Conservation (phyloP, 1,140 invertebrate species). For the Zaprionus kolodkinae region DNA sequence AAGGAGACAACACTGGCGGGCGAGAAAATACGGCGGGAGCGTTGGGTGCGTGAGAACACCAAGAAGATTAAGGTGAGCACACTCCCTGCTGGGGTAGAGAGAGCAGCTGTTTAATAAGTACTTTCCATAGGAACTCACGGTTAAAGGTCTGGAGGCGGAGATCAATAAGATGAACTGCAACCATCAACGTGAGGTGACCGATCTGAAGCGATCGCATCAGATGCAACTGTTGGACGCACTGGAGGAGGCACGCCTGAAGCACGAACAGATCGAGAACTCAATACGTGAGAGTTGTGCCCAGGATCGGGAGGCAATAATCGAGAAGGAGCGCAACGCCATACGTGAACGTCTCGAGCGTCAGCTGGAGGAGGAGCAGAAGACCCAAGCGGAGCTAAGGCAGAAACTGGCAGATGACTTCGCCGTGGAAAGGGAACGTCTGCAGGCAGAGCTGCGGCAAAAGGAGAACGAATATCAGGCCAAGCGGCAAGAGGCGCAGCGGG, state of each 20-base stretch:
- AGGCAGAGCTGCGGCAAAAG: slow-evolving; percentile 77
- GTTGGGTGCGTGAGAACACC: slow-evolving; percentile 89
- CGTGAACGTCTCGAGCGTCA: slow-evolving; percentile 85
- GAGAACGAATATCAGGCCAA: slow-evolving; percentile 74
- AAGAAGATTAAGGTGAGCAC: slow-evolving; percentile 88
- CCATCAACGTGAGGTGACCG: slow-evolving; percentile 87
- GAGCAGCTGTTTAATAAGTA: neutral
- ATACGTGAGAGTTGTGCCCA: slow-evolving; percentile 85
- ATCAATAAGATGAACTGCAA: slow-evolving; percentile 87
- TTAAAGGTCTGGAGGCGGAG: slow-evolving; percentile 90
- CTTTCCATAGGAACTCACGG: slow-evolving; percentile 86
- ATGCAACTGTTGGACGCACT: slow-evolving; percentile 84
- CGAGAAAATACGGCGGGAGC: slow-evolving; percentile 88
- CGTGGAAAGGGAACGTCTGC: slow-evolving; percentile 83
- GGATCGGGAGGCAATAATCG: slow-evolving; percentile 85
- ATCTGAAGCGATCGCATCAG: slow-evolving; percentile 87
- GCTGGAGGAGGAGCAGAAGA: slow-evolving; percentile 85
- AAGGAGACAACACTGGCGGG: slow-evolving; percentile 88
- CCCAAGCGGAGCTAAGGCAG: slow-evolving; percentile 85
- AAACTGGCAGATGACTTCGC: slow-evolving; percentile 85
- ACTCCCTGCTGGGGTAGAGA: neutral
- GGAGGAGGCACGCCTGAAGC: slow-evolving; percentile 83
- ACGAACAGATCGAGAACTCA: slow-evolving; percentile 84
- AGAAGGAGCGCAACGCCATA: slow-evolving; percentile 85
- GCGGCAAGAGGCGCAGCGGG: slow-evolving; percentile 65